phyloP scores from a whole-genome alignment of 1,140 invertebrate species.

The Apolygus lucorum region DNA sequence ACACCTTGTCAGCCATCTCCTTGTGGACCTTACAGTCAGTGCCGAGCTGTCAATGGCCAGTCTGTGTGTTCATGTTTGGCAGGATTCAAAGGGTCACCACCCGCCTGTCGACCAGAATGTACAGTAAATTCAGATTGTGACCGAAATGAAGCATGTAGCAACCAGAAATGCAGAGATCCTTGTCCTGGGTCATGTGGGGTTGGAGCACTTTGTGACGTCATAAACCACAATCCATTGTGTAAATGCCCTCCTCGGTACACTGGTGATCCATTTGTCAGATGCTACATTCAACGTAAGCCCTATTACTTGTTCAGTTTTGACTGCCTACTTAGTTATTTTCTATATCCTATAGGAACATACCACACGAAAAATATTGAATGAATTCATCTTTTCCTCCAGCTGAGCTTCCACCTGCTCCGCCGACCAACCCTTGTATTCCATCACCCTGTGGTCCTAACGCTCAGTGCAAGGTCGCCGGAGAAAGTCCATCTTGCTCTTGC shows the following conservation, averaged over 20 bases:
- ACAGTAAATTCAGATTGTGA: conserved; percentile 64
- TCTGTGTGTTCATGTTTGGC: conserved; percentile 65
- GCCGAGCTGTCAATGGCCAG: conserved; percentile 56
- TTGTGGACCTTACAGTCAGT: conserved; percentile 70
- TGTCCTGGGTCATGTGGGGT: conserved; percentile 66
- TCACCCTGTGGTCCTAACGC: conserved; percentile 64
- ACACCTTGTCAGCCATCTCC: conserved; percentile 57
- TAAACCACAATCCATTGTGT: conserved; percentile 55
- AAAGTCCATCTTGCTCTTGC: conserved; percentile 55
- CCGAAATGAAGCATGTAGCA: conserved; percentile 57
- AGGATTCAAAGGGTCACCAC: conserved; percentile 60
- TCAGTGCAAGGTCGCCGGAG: conserved; percentile 46
- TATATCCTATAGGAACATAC: not conserved
- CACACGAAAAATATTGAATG: conserved; percentile 30
- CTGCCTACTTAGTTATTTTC: not conserved
- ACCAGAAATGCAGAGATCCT: conserved; percentile 67
- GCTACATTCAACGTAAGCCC: conserved; percentile 43
- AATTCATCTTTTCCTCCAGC: conserved; percentile 25
- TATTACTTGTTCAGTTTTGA: conserved; percentile 18
- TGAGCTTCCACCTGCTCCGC: conserved; percentile 18
- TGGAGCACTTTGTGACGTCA: conserved; percentile 57
- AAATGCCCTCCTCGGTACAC: conserved; percentile 49
- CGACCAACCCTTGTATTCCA: conserved; percentile 52
- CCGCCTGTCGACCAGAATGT: conserved; percentile 64
- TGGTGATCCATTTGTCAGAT: conserved; percentile 56